Evolutionary conservation across 2,888 invertebrate species (phyloP), one percentile per base, ranked within the genome.

Genomic region (Drosophila ezoana): DNA sequence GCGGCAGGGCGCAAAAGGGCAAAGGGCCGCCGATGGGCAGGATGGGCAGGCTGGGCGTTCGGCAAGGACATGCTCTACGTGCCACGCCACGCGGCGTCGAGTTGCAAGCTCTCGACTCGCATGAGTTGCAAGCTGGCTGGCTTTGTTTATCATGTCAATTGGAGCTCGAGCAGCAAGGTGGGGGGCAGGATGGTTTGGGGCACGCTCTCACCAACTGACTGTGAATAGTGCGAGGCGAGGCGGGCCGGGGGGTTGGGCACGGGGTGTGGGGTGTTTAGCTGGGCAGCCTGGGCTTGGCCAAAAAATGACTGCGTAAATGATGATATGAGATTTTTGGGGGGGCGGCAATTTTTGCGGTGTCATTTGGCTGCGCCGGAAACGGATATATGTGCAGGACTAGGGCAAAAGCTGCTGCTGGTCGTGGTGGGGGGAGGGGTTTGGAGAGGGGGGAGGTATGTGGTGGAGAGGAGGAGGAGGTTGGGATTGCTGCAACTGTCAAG

Each of bases 221-320:
- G n/a, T 38, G 14, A 41, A 14, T 13, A 28, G 13, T 32, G 38
- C 4, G 11, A 2, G 52, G 33, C 20, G n/a, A 5, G 18, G 38
- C 18, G 18, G 18, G 18, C 18, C n/a, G n/a, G n/a, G 4, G 5
- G 13, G 9, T 11, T 40, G 37, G 23, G n/a, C 14, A n/a, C 32
- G 9, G 9, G 32, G 20, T 4, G 13, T 9, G 1, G 18, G 16
- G 0, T 8, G 23, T 45, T 63, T 32, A 41, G 23, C 28, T 56
- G 61, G 52, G 41, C 49, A 60, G 44, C 52, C 52, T 14, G 62
- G 56, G 49, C 60, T 72, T 72, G 23, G 2, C 69, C 72, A 65
- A 83, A 83, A 81, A 81, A 81, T 79, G 74, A 76, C 87, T 84
- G 72, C 87, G 84, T 85, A 84, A 85, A 84, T 84, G 87, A 81